Evolutionary conservation across 2,888 invertebrate species (phyloP), one percentile per base, ranked within the genome.

Genomic region (Taphrorychus bicolor): DNA sequence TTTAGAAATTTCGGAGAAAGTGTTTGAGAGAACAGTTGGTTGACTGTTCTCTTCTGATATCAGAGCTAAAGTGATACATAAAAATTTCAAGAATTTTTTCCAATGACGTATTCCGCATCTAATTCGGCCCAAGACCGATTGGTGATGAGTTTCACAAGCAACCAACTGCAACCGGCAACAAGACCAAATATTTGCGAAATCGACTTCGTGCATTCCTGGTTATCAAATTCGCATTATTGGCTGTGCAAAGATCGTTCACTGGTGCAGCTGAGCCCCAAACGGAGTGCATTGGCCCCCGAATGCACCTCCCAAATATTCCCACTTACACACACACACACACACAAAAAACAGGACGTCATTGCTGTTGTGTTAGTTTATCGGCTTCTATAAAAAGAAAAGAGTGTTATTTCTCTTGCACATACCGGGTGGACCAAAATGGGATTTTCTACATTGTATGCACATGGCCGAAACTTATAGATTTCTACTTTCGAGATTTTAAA

Each of bases 151-250:
- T n/a, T n/a, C n/a, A n/a, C n/a, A n/a, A n/a, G n/a, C n/a, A n/a
- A n/a, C n/a, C n/a, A 32, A 9, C 7, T 3, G 32, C 11, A 32
- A 11, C 32, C 7, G 11, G 11, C 32, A 32, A 32, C 32, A 32
- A 11, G 32, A 32, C 11, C 53, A 69, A 74, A 73, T 72, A 74
- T 74, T 73, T 72, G 66, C 69, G 62, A 58, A 61, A 56, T 58
- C 61, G 53, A 72, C 14, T 7, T 16, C 14, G 45, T 17, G 16
- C 22, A 21, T 57, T n/a, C n/a, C n/a, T n/a, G n/a, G 73, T 74
- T 73, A 74, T 74, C 74, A 75, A 74, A 74, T 73, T 74, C 70
- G 71, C 71, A 73, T 73, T 75, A 71, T 73, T 74, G 70, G 73
- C 70, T 72, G 68, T 65, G 70, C 71, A 70, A 71, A 71, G 71